Evolutionary conservation across 2,888 invertebrate genomes (phyloP), one percentile per base, ranked within the genome.

Genomic region (Choreutis nemorana): DNA sequence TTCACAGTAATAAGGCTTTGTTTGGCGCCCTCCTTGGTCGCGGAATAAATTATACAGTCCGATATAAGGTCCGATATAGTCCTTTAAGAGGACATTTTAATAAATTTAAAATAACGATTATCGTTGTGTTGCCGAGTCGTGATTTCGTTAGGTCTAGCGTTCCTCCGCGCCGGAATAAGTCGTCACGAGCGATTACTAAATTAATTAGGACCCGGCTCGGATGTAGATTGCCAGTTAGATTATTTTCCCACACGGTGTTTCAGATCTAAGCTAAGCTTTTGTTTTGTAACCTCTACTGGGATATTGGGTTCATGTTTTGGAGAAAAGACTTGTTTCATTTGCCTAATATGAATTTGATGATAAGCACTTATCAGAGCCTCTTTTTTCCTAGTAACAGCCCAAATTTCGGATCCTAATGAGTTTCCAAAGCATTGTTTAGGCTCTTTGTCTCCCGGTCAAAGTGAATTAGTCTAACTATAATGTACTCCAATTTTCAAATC

Each of bases 51-150:
- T 77, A 73, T 72, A 70, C 71, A 73, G 68, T 70, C 72, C 66
- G 73, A 77, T 77, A 67, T 63, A 67, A 66, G 63, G 62, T 60
- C 55, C 68, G 77, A 75, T 75, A 75, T 65, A 71, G 75, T 68
- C 73, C 73, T 73, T 70, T 61, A 67, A 66, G 73, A 70, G 72
- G 72, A 72, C 75, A 77, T 77, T 77, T 77, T 78, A 78, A 78
- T 78, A 77, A 77, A 77, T 77, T 78, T 77, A 73, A 78, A 77
- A 77, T 73, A 77, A 77, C 71, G 73, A 77, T 78, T 72, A 78
- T 77, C 77, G 73, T 71, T 71, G 70, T 66, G 61, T 63, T 54
- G 65, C 65, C 48, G 65, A 72, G 77, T 78, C 78, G 78, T 78
- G 78, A 75, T 78, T 75, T 75, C 75, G 77, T 72, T 77, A 73